These are phyloP conservation scores for Vultur gryphus DNA, from an alignment of 2,797 vertebrate genomes.

Conservation along the genomic window DNA sequence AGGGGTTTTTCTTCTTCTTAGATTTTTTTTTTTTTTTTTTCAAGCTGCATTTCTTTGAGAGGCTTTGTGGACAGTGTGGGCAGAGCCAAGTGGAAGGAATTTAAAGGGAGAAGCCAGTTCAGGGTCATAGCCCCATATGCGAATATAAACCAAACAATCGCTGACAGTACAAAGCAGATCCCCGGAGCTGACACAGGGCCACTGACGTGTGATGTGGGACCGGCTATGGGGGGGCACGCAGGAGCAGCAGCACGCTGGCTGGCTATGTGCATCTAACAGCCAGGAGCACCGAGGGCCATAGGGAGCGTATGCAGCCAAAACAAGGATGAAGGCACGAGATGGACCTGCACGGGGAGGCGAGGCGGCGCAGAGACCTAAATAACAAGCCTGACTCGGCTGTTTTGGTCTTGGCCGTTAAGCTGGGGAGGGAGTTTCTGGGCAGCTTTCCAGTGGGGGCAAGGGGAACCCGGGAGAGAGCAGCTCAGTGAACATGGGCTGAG, in stretches of 20 bases:
- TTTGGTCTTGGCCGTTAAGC: background rate
- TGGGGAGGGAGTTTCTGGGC: background rate
- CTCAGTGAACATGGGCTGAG: background rate
- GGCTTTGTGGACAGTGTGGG: constrained; percentile 62
- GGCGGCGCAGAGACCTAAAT: background rate
- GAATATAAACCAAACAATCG: constrained; percentile 32
- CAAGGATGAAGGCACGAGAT: background rate
- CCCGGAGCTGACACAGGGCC: background rate
- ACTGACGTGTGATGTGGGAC: background rate
- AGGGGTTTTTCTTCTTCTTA: constrained; percentile 20
- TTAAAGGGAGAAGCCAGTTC: constrained; percentile 58
- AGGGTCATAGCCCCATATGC: constrained; percentile 9
- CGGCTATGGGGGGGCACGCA: background rate
- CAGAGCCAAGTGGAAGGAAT: constrained; percentile 64
- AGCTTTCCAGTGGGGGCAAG: background rate
- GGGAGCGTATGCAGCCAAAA: background rate
- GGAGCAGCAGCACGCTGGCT: background rate
- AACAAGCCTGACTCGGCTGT: background rate
- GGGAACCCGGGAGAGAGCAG: background rate
- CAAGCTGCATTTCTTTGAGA: constrained; percentile 34
- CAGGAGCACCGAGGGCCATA: rapidly evolving
- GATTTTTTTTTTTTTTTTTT: background rate
- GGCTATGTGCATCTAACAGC: background rate
- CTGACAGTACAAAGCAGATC: background rate
- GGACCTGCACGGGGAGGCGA: background rate